phyloP scores from a whole-genome alignment of 2,888 invertebrate genomes.

The Noctua fimbriata region DNA sequence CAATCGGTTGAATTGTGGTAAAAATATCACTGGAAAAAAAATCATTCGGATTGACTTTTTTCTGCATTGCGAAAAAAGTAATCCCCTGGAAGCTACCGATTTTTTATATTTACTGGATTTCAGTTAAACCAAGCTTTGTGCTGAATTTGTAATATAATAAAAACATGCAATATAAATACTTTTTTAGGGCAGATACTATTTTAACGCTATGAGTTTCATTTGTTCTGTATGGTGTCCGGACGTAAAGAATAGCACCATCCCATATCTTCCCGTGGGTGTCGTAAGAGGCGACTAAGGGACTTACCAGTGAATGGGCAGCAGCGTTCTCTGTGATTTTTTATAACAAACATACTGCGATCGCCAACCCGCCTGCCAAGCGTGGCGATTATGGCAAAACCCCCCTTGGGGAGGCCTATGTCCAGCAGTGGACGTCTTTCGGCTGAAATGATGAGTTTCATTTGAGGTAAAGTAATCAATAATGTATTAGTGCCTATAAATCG shows the following conservation, averaged over 20 bases:
- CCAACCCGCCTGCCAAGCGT: no score
- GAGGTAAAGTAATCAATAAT: slow-evolving; percentile 7
- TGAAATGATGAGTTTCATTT: slow-evolving; percentile 25
- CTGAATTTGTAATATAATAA: slow-evolving; percentile 7
- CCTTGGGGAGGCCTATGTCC: no score
- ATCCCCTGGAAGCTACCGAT: slow-evolving; percentile 13
- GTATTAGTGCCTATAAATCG: slow-evolving; percentile 4
- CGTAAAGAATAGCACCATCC: no score
- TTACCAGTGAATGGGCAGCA: no score
- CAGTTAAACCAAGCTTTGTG: not conserved
- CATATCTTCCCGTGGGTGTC: no score
- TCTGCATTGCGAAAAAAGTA: slow-evolving; percentile 24
- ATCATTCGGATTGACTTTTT: slow-evolving; percentile 2
- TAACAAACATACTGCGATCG: no score
- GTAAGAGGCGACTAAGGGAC: no score
- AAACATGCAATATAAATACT: slow-evolving; percentile 7
- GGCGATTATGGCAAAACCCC: no score
- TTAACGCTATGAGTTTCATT: slow-evolving; percentile 11
- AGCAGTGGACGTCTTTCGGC: no score
- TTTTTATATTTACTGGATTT: slow-evolving; percentile 26
- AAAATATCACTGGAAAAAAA: slow-evolving; percentile 2
- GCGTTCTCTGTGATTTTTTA: no score
- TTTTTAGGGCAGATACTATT: no score
- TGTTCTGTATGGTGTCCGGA: no score
- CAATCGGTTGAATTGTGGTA: slow-evolving; percentile 5